Conservation (phyloP, 2,888 invertebrate genomes). For the Cacoxenus indagator region DNA sequence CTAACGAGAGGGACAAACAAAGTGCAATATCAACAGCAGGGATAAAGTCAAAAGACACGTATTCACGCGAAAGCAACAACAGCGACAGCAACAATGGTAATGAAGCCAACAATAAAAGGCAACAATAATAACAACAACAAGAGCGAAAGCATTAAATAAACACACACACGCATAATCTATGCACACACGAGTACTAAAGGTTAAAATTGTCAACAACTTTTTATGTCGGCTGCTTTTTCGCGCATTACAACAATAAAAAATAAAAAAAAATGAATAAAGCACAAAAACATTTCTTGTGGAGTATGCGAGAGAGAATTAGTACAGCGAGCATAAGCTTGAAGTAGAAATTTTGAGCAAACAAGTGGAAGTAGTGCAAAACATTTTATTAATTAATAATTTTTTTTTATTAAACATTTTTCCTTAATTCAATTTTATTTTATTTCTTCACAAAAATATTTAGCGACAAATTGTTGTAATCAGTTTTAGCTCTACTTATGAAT, state of each 20-base stretch:
- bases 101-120: not conserved
- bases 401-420: no score
- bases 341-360: not conserved
- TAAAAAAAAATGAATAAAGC: not conserved
- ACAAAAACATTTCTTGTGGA: not conserved
- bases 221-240: not conserved
- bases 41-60: conserved; percentile 28
- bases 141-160: not conserved
- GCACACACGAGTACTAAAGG: conserved; percentile 9
- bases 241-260: not conserved
- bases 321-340: not conserved
- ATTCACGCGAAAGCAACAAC: conserved; percentile 2
- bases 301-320: not conserved
- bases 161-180: not conserved
- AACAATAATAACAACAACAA: conserved; percentile 9
- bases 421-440: no score
- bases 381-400: no score
- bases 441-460: no score
- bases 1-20: conserved; percentile 53
- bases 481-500: no score
- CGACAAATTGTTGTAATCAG: no score
- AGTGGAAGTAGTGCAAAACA: no score
- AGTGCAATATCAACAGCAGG: conserved; percentile 30
- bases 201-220: conserved; percentile 38
- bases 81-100: not conserved